A percentile compares a stretch with the other conserved stretches of the same genome.
Evolutionary conservation across 1,140 invertebrate species (phyloP).

Genomic region (Drosophila trapezifrons): DNA sequence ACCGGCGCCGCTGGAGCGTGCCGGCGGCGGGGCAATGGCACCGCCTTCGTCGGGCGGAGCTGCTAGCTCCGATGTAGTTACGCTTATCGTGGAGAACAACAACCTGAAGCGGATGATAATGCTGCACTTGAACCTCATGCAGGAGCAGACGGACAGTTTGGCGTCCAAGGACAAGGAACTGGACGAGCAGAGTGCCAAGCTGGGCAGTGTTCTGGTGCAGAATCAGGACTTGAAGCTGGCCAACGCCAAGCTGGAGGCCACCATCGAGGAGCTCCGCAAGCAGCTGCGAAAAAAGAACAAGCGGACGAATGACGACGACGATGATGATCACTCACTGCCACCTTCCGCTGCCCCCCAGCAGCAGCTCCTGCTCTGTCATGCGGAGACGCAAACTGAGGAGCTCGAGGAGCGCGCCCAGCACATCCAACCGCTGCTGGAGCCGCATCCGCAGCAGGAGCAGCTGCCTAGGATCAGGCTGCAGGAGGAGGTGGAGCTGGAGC

Average conservation of each 20-base stretch:
- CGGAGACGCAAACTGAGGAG: conserved; percentile 56
- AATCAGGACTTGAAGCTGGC: conserved; percentile 58
- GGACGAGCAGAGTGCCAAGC: conserved; percentile 49
- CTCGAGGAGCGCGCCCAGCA: conserved; percentile 9
- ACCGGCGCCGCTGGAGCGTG: not conserved
- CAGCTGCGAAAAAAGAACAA: conserved; percentile 47
- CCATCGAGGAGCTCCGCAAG: conserved; percentile 54
- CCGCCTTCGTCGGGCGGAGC: conserved; percentile 23
- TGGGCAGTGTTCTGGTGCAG: conserved; percentile 44
- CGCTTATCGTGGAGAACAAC: conserved; percentile 70
- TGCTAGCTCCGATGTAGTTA: conserved; percentile 48
- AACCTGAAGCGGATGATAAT: conserved; percentile 85
- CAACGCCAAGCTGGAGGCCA: conserved; percentile 43
- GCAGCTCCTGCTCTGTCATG: conserved; percentile 50
- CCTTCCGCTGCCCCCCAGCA: conserved; percentile 38
- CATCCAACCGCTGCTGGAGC: not conserved
- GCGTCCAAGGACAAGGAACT: conserved; percentile 88
- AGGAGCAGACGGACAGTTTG: conserved; percentile 89
- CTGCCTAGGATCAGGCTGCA: not conserved
- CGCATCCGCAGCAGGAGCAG: not conserved
- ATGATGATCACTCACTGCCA: conserved; percentile 46
- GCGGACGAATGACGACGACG: conserved; percentile 38
- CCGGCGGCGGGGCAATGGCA: conserved; percentile 24
- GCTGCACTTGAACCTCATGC: conserved; percentile 90
- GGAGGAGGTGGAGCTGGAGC: conserved; percentile 4